Conservation (phyloP, 1,140 invertebrate species). For the Bombus turneri region DNA sequence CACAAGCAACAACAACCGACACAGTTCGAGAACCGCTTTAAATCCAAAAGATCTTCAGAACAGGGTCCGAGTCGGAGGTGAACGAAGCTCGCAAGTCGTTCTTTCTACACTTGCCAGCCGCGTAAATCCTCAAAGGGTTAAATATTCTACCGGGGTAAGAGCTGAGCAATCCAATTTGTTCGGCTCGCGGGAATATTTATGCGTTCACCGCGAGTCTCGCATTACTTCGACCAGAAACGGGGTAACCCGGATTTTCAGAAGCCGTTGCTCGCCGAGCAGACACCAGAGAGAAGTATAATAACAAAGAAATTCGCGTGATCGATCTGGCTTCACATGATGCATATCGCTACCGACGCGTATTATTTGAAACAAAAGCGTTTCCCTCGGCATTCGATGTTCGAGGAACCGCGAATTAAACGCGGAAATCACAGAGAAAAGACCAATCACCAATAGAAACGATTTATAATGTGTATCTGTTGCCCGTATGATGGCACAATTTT, state of each 20-base stretch:
- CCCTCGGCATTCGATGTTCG: neutral
- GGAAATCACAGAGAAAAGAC: slow-evolving; percentile 11
- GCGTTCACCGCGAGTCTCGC: slow-evolving; percentile 1
- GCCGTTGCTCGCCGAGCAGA: neutral
- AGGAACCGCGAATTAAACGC: slow-evolving; percentile 4
- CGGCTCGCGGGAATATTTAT: slow-evolving; percentile 18
- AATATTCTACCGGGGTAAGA: slow-evolving; percentile 16
- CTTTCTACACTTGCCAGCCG: neutral
- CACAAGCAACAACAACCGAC: neutral
- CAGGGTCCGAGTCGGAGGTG: neutral
- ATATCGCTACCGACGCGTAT: neutral
- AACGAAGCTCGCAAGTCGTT: neutral
- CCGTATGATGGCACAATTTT: slow-evolving; percentile 54
- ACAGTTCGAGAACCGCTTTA: neutral
- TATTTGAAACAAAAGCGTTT: slow-evolving; percentile 23
- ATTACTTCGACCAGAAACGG: slow-evolving; percentile 5
- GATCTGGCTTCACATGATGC: neutral
- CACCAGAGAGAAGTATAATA: no score
- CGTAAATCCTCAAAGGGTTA: slow-evolving; percentile 36
- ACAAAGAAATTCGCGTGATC: slow-evolving; percentile 1
- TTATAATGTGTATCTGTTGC: slow-evolving; percentile 43
- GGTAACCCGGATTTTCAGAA: slow-evolving; percentile 17
- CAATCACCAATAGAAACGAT: slow-evolving; percentile 42
- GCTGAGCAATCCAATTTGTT: slow-evolving; percentile 29
- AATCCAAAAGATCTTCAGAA: slow-evolving; percentile 10